Evolutionary conservation across 92 coral and sea anemone genomes (phyloP), one percentile per base, ranked within the genome.

Genomic region (Actinernus sp.): DNA sequence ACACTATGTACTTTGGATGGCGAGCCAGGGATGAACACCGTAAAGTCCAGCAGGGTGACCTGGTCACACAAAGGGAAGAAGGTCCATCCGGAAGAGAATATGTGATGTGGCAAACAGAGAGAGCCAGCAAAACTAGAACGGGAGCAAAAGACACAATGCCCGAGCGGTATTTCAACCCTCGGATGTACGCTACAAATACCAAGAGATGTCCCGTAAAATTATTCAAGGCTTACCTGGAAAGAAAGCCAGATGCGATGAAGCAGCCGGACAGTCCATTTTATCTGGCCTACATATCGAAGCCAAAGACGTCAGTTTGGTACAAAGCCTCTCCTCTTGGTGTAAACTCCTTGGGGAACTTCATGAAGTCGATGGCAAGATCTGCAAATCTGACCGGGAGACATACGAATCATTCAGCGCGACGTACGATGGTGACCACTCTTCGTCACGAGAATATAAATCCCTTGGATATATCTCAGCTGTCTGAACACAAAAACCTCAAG

Each of bases 321-420:
- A 79, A 79, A 40, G 23, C 31, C 22, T 45, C 31, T 39, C 78
- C 72, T 6, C 79, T 69, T 28, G 86, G 86, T 13, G 49, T 58
- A 2, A 63, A 69, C 55, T 78, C 71, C 3, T 28, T 68, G 22
- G 79, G 58, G 2, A 52, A 26, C 31, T 60, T 79, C 63, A n/a
- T 80, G 87, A 80, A 71, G 28, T 49, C n/a, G 0, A 79, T 79
- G 86, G 57, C 73, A 40, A 25, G 31, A 10, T 57, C 47, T 4
- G 59, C 40, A 13, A 49, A 38, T 23, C 58, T 79, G 2, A 13
- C 66, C 1, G 73, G 79, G 17, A 70, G 71, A 45, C 60, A 55
- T 38, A 76, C 84, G 25, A 65, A 76, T 60, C 84, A 76, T 22
- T 76, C 84, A 5, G 80, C 80, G 25, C 61, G 80, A 16, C 75